Base-by-base conservation (phyloP, 2,888 invertebrate genomes). In the Panorpa germanica region DNA sequence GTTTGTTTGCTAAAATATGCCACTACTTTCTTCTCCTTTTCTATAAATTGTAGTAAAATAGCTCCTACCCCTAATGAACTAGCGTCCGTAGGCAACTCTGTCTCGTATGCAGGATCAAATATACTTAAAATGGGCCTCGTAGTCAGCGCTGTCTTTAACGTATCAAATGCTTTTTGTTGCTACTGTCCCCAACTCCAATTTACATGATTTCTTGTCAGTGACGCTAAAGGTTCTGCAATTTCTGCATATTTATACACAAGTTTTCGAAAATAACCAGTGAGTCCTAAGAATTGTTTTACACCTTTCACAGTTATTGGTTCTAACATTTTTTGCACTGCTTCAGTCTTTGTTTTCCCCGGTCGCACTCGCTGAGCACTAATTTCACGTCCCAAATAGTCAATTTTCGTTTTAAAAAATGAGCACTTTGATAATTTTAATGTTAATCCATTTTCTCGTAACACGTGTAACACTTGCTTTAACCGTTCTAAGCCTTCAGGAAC, bases 81-180 rank as follows among this genome's bases (percentile, higher is more conserved):
- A 1, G 44, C 46, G 37, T 46, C 47, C 10, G 39, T 42, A 30
- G 47, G 45, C 23, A 45, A 29, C 34, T 47, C 42, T 4, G 44
- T 46, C 34, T 43, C 40, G 21, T 23, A 15, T 13, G 15, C 21
- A 5, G 42, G 43, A 11, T 31, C 29, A 35, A 39, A 43, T 20
- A 43, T 36, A 31, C 40, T 36, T 13, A 39, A 28, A 16, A 39
- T 10, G 7, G 39, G 39, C 2, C n/a, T 8, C n/a, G 38, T 27
- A 12, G 24, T 18, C 20, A 43, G 27, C 30, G 31, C 32, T 21
- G 24, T n/a, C 24, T 40, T 41, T 16, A 43, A 33, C 5, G 4
- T 24, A 16, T 42, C 37, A 34, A 44, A 46, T 23, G 41, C 28
- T 10, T 40, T 15, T 3, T 21, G 3, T 30, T 45, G 36, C 7